Percentiles rank a stretch among this genome's conserved stretches.
Evolutionary conservation across 2,797 vertebrate species (phyloP).

Genomic region (Ptychadena robeensis): DNA sequence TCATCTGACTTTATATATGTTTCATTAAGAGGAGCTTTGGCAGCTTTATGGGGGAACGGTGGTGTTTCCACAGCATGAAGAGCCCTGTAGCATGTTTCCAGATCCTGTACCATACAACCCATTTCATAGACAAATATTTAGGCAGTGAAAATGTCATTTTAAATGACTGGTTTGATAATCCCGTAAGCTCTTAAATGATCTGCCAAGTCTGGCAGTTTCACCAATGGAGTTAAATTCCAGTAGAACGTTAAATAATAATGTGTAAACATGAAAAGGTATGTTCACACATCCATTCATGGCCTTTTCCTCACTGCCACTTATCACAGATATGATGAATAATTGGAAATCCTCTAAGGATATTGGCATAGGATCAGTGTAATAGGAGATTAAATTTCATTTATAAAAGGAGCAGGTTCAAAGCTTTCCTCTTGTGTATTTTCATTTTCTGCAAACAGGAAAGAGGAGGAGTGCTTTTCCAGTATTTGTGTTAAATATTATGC

Average conservation of each 20-base stretch:
- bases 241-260: slow-evolving; percentile 69
- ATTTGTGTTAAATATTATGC: not conserved
- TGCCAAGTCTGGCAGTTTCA: slow-evolving; percentile 75
- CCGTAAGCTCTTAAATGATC: slow-evolving; percentile 80
- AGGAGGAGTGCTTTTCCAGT: not conserved
- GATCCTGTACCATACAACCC: slow-evolving; percentile 72
- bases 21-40: slow-evolving; percentile 78
- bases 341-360: slow-evolving; percentile 42
- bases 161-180: slow-evolving; percentile 79
- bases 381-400: slow-evolving; percentile 44
- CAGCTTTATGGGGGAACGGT: slow-evolving; percentile 83
- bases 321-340: slow-evolving; percentile 52
- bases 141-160: slow-evolving; percentile 79
- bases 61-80: slow-evolving; percentile 77
- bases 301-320: slow-evolving; percentile 49
- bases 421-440: slow-evolving; percentile 11
- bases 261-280: slow-evolving; percentile 65
- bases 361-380: slow-evolving; percentile 35
- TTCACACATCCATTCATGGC: slow-evolving; percentile 43
- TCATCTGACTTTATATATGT: slow-evolving; percentile 78
- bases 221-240: slow-evolving; percentile 68
- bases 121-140: slow-evolving; percentile 84
- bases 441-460: slow-evolving; percentile 10
- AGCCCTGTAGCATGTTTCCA: slow-evolving; percentile 75
- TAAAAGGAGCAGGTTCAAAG: slow-evolving; percentile 1